A percentile compares a stretch with the other conserved stretches of the same genome.
Conservation (phyloP, 1,140 invertebrate genomes). For the Euwallacea similis region DNA sequence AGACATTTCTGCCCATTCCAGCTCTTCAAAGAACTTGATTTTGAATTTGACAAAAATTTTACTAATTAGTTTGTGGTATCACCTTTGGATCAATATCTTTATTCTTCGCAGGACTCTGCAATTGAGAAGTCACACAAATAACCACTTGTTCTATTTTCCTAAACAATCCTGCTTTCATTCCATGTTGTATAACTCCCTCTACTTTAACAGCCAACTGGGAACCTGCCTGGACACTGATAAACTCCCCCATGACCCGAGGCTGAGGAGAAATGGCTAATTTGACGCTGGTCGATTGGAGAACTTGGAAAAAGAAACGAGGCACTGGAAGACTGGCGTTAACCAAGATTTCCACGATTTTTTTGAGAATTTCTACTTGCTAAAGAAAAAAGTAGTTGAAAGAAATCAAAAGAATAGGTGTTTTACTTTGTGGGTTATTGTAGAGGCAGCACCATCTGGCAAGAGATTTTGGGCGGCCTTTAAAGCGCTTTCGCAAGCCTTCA, state of each 20-base stretch:
- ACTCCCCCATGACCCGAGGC: slow-evolving; percentile 74
- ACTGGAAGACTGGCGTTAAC: slow-evolving; percentile 69
- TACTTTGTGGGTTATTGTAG: slow-evolving; percentile 56
- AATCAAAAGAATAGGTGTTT: slow-evolving; percentile 16
- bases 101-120: slow-evolving; percentile 53
- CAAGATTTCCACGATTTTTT: slow-evolving; percentile 68
- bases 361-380: slow-evolving; percentile 73
- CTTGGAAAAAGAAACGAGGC: slow-evolving; percentile 88
- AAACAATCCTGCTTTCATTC: slow-evolving; percentile 65
- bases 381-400: slow-evolving; percentile 22
- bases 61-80: neutral
- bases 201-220: slow-evolving; percentile 82
- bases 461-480: slow-evolving; percentile 48
- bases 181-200: slow-evolving; percentile 83
- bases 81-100: slow-evolving; percentile 50
- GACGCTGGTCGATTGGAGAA: slow-evolving; percentile 78
- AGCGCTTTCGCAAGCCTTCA: slow-evolving; percentile 52
- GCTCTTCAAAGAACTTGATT: no score
- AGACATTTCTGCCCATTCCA: no score
- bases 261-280: slow-evolving; percentile 84
- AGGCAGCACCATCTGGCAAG: slow-evolving; percentile 44
- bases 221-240: slow-evolving; percentile 73
- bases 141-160: slow-evolving; percentile 70
- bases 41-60: no score
- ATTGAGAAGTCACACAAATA: slow-evolving; percentile 69